These are phyloP conservation scores for Bombyx huttoni DNA, from an alignment of 2,888 invertebrate genomes.

Conservation along the genomic window DNA sequence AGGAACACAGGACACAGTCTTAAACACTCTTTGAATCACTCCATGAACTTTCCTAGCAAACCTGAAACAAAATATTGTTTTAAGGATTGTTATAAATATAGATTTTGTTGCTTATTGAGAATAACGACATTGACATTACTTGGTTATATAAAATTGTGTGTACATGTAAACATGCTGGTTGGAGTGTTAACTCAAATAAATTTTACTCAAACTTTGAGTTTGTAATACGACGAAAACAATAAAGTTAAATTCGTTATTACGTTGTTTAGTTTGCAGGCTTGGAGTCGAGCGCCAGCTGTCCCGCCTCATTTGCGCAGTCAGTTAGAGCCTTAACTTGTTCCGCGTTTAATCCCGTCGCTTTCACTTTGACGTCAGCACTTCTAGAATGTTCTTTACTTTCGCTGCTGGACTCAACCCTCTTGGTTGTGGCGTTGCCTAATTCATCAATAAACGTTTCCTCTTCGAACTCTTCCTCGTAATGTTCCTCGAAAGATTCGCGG, in stretches of 20 bases:
- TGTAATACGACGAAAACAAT: neutral
- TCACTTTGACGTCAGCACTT: constrained; percentile 63
- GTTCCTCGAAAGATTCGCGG: constrained; percentile 56
- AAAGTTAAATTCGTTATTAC: constrained; percentile 22
- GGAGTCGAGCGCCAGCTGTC: constrained; percentile 62
- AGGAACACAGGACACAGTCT: constrained; percentile 71
- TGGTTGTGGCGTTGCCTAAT: constrained; percentile 57
- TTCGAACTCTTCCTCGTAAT: constrained; percentile 65
- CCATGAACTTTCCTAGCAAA: constrained; percentile 44
- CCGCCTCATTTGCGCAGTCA: constrained; percentile 62
- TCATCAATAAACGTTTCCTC: constrained; percentile 63
- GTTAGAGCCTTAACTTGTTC: constrained; percentile 63
- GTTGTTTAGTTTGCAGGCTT: constrained; percentile 57
- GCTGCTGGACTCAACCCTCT: constrained; percentile 58
- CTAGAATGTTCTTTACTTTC: constrained; percentile 64
- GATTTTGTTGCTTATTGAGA: no score
- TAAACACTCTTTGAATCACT: constrained; percentile 65
- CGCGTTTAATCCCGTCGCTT: constrained; percentile 57
- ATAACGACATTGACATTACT: neutral
- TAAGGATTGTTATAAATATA: constrained; percentile 4
- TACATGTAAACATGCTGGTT: neutral
- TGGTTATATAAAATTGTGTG: neutral
- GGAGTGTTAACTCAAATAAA: neutral
- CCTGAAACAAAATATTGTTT: constrained; percentile 52
- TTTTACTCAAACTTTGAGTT: neutral